Evolutionary conservation across 2,113 vertebrate genomes (phyloP).

Genomic region (Canis aureus): DNA sequence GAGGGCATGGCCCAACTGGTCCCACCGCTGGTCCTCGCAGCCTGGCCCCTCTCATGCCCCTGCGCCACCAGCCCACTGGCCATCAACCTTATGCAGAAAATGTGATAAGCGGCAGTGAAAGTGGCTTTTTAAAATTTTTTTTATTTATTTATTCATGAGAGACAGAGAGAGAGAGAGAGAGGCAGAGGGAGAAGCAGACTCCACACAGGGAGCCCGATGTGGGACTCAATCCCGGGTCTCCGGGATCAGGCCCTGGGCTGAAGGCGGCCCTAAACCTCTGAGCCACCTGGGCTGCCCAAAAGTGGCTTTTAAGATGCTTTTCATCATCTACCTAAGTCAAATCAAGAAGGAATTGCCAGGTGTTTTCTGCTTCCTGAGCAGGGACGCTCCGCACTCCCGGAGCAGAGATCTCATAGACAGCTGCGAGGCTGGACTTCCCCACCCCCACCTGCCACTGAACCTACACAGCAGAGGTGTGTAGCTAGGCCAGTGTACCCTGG

Average conservation of each 20-base stretch:
- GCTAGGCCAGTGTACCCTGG: no score
- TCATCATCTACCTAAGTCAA: no score
- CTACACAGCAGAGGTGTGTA: fast-evolving
- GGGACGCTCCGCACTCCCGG: neutral
- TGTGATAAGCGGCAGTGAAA: neutral
- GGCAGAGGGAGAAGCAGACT: no score
- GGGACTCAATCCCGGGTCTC: no score
- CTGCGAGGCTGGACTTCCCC: neutral
- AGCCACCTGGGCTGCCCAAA: no score
- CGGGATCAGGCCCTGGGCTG: no score
- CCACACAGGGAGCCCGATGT: no score
- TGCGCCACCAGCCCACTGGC: neutral
- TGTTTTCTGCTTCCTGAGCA: neutral
- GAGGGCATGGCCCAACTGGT: neutral
- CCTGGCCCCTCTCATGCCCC: fast-evolving
- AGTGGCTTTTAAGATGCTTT: neutral
- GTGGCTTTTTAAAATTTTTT: neutral
- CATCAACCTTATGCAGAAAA: neutral
- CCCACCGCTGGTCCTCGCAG: neutral
- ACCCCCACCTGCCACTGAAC: no score
- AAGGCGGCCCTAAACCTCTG: no score
- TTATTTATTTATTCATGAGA: no score
- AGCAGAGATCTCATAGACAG: neutral
- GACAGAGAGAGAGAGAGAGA: no score
- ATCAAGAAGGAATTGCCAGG: neutral